phyloP scores from a whole-genome alignment of 2,113 vertebrate species.

The Phasianus colchicus region DNA sequence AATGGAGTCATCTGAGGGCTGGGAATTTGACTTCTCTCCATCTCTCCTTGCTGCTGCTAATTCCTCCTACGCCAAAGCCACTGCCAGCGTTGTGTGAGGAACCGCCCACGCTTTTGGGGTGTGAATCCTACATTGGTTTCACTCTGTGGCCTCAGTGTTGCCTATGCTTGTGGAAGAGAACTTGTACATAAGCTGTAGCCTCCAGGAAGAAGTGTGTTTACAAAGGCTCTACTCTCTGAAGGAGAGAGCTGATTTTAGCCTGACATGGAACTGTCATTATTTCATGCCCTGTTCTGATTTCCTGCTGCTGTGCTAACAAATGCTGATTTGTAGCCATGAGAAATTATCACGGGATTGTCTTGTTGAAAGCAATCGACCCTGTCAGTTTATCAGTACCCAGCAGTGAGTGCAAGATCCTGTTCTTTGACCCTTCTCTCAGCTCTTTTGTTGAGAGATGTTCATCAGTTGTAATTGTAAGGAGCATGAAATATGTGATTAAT shows the following conservation, averaged over 20 bases:
- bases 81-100: background rate
- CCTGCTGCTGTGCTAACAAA: background rate
- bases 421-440: background rate
- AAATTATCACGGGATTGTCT: background rate
- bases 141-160: background rate
- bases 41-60: background rate
- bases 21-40: background rate
- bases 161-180: background rate
- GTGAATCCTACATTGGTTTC: background rate
- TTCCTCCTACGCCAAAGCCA: background rate
- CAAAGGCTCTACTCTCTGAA: background rate
- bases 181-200: background rate
- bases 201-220: background rate
- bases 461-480: background rate
- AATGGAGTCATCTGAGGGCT: background rate
- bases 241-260: background rate
- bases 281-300: background rate
- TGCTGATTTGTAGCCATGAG: background rate
- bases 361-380: accelerated
- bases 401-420: background rate
- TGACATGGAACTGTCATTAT: background rate
- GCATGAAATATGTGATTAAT: background rate
- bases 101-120: background rate
- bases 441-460: background rate
- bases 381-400: background rate